These are phyloP conservation scores for Muscicapa adusta DNA, from an alignment of 2,113 vertebrate species.

Conservation along the genomic window DNA sequence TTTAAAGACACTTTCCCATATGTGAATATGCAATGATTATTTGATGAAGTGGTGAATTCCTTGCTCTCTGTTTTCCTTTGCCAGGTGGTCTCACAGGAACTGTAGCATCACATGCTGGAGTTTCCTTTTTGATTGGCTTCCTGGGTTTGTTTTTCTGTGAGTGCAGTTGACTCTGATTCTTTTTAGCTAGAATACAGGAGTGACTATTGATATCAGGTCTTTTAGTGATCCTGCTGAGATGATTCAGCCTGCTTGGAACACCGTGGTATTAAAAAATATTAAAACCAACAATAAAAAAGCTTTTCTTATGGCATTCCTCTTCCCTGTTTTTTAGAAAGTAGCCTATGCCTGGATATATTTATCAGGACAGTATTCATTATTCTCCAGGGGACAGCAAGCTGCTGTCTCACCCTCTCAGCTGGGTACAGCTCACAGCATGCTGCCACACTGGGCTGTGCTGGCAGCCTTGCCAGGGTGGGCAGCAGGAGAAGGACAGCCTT, in stretches of 20 bases:
- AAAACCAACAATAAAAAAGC: neutral
- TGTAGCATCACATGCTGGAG: neutral
- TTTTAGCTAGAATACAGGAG: neutral
- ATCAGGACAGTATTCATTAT: neutral
- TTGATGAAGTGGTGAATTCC: neutral
- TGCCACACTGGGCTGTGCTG: neutral
- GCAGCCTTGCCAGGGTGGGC: neutral
- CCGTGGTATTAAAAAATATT: slow-evolving; percentile 5
- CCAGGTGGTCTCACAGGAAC: neutral
- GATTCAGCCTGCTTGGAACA: neutral
- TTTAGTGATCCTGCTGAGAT: neutral
- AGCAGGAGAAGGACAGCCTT: neutral
- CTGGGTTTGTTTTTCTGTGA: neutral
- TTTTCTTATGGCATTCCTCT: neutral
- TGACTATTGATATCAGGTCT: neutral
- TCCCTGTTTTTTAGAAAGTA: neutral
- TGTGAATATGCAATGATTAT: neutral
- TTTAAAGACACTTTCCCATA: neutral
- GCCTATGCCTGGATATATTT: neutral
- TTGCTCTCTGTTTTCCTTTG: neutral
- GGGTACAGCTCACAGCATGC: neutral
- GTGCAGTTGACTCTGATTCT: neutral
- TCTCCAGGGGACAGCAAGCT: neutral
- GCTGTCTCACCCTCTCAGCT: neutral
- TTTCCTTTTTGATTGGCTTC: neutral